These are phyloP conservation scores for Tholera decimalis DNA, from an alignment of 2,888 invertebrate species.

Conservation along the genomic window DNA sequence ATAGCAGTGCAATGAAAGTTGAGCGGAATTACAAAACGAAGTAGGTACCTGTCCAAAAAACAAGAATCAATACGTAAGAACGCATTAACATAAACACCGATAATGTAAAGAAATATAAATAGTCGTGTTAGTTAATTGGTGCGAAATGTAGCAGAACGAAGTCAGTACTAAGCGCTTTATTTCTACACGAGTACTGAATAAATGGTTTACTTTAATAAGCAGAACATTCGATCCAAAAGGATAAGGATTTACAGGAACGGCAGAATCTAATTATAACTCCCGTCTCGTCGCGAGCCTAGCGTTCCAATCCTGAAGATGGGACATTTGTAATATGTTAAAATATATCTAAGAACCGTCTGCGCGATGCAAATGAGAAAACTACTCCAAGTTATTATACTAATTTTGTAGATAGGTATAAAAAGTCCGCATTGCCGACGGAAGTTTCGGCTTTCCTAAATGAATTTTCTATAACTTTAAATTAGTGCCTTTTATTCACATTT, in stretches of 20 bases:
- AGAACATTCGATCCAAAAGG: slow-evolving; percentile 67
- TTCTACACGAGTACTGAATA: slow-evolving; percentile 41
- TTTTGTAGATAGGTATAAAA: slow-evolving; percentile 36
- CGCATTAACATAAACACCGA: slow-evolving; percentile 12
- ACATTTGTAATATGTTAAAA: slow-evolving; percentile 58
- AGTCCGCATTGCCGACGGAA: slow-evolving; percentile 41
- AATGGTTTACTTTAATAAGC: slow-evolving; percentile 50
- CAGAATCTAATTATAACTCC: slow-evolving; percentile 84
- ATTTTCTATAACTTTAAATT: slow-evolving; percentile 37
- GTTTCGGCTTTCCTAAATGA: slow-evolving; percentile 27
- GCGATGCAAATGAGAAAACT: slow-evolving; percentile 23
- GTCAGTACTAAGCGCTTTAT: slow-evolving; percentile 36
- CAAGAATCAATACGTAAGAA: slow-evolving; percentile 18
- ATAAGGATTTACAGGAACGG: slow-evolving; percentile 76
- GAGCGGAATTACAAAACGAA: slow-evolving; percentile 1
- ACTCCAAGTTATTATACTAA: slow-evolving; percentile 24
- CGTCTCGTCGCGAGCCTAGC: slow-evolving; percentile 81
- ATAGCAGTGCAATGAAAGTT: not conserved
- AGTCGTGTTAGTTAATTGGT: slow-evolving; percentile 23
- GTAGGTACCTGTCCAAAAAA: slow-evolving; percentile 8
- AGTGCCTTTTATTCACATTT: not conserved
- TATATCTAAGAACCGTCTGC: slow-evolving; percentile 45
- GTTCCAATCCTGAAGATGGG: slow-evolving; percentile 69
- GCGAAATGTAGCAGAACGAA: slow-evolving; percentile 42
- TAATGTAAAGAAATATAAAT: slow-evolving; percentile 26